These are phyloP conservation scores for Lepidurus packardi DNA, from an alignment of 1,140 invertebrate genomes.

Conservation along the genomic window DNA sequence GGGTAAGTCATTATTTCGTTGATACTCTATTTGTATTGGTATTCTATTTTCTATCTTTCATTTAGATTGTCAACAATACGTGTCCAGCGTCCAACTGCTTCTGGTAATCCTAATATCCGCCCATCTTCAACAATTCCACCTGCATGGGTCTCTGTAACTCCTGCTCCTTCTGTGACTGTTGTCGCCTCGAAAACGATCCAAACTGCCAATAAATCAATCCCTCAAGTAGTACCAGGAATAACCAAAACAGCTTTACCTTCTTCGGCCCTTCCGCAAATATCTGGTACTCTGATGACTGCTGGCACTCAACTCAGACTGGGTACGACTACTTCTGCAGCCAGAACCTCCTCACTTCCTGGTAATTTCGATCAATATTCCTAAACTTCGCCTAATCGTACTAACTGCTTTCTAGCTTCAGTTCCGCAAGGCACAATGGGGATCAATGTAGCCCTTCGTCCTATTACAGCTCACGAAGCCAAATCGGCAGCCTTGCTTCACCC, in stretches of 20 bases:
- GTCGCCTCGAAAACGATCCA: not conserved
- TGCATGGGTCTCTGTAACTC: conserved; percentile 29
- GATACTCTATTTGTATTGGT: not conserved
- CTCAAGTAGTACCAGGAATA: not conserved
- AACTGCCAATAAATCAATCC: not conserved
- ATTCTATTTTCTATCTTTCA: not conserved
- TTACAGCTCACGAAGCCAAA: not conserved
- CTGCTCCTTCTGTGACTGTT: not conserved
- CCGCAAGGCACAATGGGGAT: not conserved
- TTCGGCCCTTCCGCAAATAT: not conserved
- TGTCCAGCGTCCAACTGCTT: not conserved
- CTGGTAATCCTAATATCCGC: not conserved
- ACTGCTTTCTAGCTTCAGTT: not conserved
- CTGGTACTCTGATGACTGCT: not conserved
- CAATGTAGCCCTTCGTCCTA: not conserved
- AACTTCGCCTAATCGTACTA: not conserved
- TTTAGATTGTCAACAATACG: not conserved
- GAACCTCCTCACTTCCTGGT: not conserved
- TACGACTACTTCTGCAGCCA: not conserved
- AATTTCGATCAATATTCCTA: not conserved
- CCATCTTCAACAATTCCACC: not conserved
- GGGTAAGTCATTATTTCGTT: conserved; percentile 10
- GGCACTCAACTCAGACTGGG: not conserved
- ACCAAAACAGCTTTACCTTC: not conserved
- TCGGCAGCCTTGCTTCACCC: not conserved